A percentile compares a stretch with the other conserved stretches of the same genome.
These are phyloP conservation scores for Canis aureus DNA, from an alignment of 2,113 vertebrate species.

Conservation along the genomic window DNA sequence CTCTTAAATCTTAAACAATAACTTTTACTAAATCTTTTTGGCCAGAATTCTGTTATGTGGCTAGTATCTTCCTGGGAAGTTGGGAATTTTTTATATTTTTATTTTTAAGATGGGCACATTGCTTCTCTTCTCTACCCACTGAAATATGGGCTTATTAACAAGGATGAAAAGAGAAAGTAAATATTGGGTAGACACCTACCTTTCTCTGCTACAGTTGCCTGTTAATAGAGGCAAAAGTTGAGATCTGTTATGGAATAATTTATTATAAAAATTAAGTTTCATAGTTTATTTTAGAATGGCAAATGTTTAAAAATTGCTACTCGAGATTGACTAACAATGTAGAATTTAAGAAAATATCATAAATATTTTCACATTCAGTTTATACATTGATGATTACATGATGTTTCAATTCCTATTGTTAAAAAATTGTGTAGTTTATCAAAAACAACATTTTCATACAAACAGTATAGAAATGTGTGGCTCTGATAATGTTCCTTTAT, in stretches of 20 bases:
- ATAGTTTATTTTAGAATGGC: not conserved
- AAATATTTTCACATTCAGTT: not conserved
- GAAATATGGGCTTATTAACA: not conserved
- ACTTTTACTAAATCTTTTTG: not conserved
- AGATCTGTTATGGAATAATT: not conserved
- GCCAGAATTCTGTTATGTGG: not conserved
- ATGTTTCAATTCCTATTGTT: conserved; percentile 36
- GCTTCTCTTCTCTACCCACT: not conserved
- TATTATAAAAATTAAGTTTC: conserved; percentile 15
- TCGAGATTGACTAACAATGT: not conserved
- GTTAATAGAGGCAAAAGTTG: not conserved
- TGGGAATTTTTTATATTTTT: not conserved
- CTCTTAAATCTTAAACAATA: not conserved
- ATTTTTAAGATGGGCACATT: not conserved
- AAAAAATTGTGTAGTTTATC: not conserved
- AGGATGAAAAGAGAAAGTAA: not conserved
- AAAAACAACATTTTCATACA: conserved; percentile 45
- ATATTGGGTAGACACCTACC: not conserved
- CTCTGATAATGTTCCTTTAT: not conserved
- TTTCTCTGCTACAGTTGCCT: not conserved
- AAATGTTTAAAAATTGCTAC: not conserved
- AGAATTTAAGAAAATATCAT: not conserved
- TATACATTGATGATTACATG: conserved; percentile 35
- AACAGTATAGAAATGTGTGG: conserved; percentile 45
- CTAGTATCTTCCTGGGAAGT: not conserved